Evolutionary conservation across 2,113 vertebrate genomes (phyloP).

Genomic region (Syngnathus scovelli): DNA sequence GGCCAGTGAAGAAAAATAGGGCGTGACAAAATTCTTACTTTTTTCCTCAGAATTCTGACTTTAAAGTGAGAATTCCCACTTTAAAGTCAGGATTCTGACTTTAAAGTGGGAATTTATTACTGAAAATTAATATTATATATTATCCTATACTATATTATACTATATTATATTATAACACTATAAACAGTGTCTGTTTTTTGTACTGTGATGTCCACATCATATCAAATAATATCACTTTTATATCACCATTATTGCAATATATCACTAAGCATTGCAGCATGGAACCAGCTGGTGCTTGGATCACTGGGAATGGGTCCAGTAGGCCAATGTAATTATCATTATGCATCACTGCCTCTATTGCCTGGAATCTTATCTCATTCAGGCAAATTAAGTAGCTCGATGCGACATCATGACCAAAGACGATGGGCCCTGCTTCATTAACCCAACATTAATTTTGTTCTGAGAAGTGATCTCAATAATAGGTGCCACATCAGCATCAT

Average conservation of each 20-base stretch:
- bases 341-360: constrained; percentile 3
- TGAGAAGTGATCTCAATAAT: background rate
- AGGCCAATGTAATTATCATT: background rate
- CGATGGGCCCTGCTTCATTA: background rate
- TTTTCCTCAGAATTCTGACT: too few relatives aligned
- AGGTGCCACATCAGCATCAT: background rate
- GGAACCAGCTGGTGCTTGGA: background rate
- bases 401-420: background rate
- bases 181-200: too few relatives aligned
- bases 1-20: too few relatives aligned
- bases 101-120: too few relatives aligned
- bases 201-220: too few relatives aligned
- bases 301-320: background rate
- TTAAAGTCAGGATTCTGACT: too few relatives aligned
- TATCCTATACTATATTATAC: too few relatives aligned
- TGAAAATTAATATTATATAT: too few relatives aligned
- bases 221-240: too few relatives aligned
- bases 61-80: too few relatives aligned
- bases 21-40: too few relatives aligned
- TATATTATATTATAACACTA: too few relatives aligned
- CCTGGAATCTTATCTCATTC: background rate
- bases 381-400: background rate
- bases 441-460: background rate
- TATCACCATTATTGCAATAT: background rate
- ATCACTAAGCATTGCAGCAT: background rate